Evolutionary conservation across 1,140 invertebrate genomes (phyloP), one percentile per base, ranked within the genome.

Genomic region (Drosophila elegans): DNA sequence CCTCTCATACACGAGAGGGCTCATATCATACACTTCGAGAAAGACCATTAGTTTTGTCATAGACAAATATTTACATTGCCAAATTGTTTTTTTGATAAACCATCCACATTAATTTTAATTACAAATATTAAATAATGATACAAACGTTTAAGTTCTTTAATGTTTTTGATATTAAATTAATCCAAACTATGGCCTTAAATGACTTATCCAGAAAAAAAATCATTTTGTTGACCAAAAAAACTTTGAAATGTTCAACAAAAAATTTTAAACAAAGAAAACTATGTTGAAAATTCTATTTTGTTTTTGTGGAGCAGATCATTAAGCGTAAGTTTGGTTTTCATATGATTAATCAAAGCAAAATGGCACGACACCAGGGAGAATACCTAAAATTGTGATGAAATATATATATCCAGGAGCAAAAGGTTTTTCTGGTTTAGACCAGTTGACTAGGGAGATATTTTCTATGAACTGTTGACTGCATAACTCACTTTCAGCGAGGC

Each of bases 381-480:
- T 88, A 77, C 45, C 51, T 89, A 12, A 71, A 56, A 88, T 88
- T 66, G 75, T 39, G 46, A 53, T 79, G 83, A 73, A 88, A 82
- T 74, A 74, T 82, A 82, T 86, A 82, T 77, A 51, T 10, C 36
- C 25, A 42, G 42, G 74, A 48, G 78, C 39, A 48, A 38, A 48
- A 60, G 55, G 41, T 4, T 34, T 51, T 16, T 32, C 29, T 62
- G 74, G 77, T 48, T 36, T 29, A 38, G 41, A 61, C 36, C 32
- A 25, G 59, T 27, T 2, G 59, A 10, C 29, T 41, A 21, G 38
- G 44, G 46, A 84, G 79, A 74, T 84, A 85, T 85, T 74, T 85
- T 86, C 82, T 85, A 85, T 85, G 67, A 78, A 85, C 82, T 88
- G 80, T 80, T 77, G 77, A 89, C 84, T 90, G 84, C 85, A 89